Evolutionary conservation across 2,113 vertebrate genomes (phyloP).

Genomic region (Miniopterus natalensis): DNA sequence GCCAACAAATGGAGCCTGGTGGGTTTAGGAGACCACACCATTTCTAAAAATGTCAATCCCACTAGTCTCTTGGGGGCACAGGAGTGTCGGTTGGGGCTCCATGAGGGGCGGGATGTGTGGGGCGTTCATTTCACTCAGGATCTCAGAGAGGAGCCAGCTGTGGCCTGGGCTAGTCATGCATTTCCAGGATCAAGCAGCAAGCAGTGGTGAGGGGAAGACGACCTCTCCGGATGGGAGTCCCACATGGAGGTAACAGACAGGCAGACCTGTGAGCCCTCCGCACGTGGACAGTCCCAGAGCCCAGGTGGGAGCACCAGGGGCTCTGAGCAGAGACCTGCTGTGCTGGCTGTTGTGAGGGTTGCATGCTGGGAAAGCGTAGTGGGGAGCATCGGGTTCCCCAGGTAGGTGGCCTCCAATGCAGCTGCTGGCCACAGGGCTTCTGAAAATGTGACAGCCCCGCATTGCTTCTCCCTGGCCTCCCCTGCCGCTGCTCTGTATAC

Average conservation of each 20-base stretch:
- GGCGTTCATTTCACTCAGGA: no score
- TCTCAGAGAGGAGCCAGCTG: not conserved
- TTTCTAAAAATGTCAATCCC: not conserved
- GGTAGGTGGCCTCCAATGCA: not conserved
- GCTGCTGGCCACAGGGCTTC: not conserved
- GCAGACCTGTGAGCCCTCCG: fast-evolving
- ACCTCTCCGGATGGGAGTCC: not conserved
- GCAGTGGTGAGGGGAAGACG: no score
- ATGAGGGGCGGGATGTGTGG: not conserved
- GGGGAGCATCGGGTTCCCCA: not conserved
- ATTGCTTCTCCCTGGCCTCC: not conserved
- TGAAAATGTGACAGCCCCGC: not conserved
- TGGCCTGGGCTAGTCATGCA: not conserved
- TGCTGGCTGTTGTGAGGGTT: not conserved
- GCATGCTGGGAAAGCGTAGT: not conserved
- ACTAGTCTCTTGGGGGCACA: not conserved
- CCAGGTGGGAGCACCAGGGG: not conserved
- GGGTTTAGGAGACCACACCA: fast-evolving
- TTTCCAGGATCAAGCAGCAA: not conserved
- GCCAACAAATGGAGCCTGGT: not conserved
- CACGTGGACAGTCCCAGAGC: no score
- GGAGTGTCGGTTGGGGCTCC: not conserved
- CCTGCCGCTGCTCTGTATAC: fast-evolving
- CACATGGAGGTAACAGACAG: fast-evolving
- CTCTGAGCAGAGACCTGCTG: not conserved